These are phyloP conservation scores for Pherbina coryleti DNA, from an alignment of 2,888 invertebrate species.

Conservation along the genomic window DNA sequence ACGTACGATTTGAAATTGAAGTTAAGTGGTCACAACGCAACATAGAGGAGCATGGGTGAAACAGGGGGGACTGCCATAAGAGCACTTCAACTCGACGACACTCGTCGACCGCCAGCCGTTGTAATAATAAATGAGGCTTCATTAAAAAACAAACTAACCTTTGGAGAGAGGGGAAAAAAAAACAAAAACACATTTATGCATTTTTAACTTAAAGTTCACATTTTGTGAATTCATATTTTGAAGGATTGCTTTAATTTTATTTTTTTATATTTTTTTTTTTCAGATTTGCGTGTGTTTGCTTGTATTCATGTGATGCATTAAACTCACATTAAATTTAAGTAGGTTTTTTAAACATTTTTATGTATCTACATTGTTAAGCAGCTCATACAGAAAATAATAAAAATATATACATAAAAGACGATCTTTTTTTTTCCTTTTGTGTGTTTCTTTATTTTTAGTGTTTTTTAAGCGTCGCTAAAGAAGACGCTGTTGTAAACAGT, in stretches of 20 bases:
- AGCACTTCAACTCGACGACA: too few relatives aligned
- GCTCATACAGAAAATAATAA: too few relatives aligned
- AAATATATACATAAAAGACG: too few relatives aligned
- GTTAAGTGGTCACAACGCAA: neutral
- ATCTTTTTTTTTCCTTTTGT: too few relatives aligned
- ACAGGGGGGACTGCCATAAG: neutral
- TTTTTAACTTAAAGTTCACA: neutral
- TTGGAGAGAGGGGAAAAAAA: neutral
- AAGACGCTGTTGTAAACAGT: too few relatives aligned
- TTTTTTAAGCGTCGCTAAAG: too few relatives aligned
- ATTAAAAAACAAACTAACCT: neutral
- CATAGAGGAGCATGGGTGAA: neutral
- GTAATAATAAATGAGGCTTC: neutral
- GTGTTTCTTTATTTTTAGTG: too few relatives aligned
- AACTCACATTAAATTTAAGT: neutral
- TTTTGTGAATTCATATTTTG: too few relatives aligned
- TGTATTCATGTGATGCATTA: neutral
- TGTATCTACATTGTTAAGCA: neutral
- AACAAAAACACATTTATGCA: neutral
- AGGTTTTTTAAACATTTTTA: neutral
- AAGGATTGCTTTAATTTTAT: too few relatives aligned
- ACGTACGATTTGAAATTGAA: constrained; percentile 17
- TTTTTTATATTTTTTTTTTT: neutral
- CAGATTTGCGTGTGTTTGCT: neutral
- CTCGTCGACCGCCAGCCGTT: neutral